These are phyloP conservation scores for Pristionchus entomophagus DNA, from an alignment of 2,888 invertebrate genomes.

Conservation along the genomic window DNA sequence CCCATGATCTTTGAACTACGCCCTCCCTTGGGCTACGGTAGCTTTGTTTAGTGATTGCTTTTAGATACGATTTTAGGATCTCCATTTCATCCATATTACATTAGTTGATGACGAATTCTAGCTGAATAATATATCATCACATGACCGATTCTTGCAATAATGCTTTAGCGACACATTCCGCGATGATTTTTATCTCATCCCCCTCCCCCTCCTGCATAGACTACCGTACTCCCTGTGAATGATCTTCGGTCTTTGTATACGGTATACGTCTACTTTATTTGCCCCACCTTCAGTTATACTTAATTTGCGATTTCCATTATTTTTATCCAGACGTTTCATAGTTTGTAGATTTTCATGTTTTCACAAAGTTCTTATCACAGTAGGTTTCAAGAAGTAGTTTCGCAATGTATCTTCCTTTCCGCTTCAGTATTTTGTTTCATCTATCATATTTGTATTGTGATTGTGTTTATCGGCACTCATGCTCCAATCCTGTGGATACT, in stretches of 20 bases:
- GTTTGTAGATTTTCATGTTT: conserved; percentile 10
- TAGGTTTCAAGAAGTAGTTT: conserved; percentile 32
- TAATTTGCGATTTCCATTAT: not conserved
- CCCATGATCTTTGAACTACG: not conserved
- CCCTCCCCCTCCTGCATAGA: not conserved
- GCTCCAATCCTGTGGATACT: conserved; percentile 37
- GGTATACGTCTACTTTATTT: conserved; percentile 32
- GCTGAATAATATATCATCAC: not conserved
- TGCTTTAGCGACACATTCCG: conserved; percentile 26
- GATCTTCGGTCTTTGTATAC: conserved; percentile 36
- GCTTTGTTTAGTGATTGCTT: conserved; percentile 34
- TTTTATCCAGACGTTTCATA: conserved; percentile 13
- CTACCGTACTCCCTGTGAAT: conserved; percentile 27
- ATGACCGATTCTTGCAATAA: conserved; percentile 38
- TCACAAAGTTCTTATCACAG: conserved; percentile 2
- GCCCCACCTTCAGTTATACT: conserved; percentile 10
- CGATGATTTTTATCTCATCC: conserved; percentile 29
- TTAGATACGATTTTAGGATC: not conserved
- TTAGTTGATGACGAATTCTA: not conserved
- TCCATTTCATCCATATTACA: not conserved
- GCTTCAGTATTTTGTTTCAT: not conserved
- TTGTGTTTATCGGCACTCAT: not conserved
- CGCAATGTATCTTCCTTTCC: not conserved
- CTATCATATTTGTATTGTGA: conserved; percentile 31
- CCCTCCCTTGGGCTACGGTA: conserved; percentile 38